Evolutionary conservation across 2,113 vertebrate species (phyloP).

Genomic region (Melanerpes aurifrons): DNA sequence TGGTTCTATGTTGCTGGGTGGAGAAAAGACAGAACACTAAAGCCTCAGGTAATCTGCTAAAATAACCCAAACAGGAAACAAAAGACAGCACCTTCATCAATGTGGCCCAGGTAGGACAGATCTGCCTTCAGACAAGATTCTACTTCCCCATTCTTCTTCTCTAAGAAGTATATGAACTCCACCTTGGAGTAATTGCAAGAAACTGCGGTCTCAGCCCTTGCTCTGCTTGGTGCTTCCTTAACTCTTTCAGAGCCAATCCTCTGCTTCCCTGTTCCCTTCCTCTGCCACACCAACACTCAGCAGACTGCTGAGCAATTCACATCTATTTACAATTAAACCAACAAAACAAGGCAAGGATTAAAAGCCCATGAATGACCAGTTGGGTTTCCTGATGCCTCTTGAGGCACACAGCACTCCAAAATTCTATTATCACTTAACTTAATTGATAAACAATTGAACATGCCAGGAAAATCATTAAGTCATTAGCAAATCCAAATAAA

Average conservation of each 20-base stretch:
- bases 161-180: neutral
- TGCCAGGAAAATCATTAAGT: neutral
- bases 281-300: neutral
- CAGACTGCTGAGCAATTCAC: neutral
- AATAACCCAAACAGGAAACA: neutral
- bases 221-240: neutral
- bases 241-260: neutral
- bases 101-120: neutral
- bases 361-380: neutral
- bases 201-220: neutral
- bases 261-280: neutral
- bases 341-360: neutral
- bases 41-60: neutral
- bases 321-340: neutral
- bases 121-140: neutral
- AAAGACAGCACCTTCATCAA: neutral
- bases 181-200: neutral
- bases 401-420: neutral
- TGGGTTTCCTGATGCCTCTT: accelerated
- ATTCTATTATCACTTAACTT: neutral
- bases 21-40: neutral
- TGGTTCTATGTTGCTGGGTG: neutral
- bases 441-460: neutral
- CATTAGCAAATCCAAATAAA: neutral
- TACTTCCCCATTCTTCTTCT: neutral